phyloP scores from a whole-genome alignment of 1,140 invertebrate species.

The Aphelenchoides besseyi region DNA sequence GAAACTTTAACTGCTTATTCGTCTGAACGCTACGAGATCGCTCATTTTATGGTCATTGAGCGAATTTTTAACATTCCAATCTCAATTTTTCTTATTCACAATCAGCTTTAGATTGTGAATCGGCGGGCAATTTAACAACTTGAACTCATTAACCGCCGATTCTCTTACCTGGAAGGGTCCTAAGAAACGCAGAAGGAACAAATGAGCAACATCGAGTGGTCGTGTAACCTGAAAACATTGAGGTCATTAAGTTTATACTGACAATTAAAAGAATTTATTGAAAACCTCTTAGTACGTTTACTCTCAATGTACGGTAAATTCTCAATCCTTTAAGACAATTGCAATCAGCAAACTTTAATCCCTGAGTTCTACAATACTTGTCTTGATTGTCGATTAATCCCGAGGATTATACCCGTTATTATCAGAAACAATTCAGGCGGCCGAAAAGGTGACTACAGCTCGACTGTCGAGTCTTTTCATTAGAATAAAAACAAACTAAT shows the following conservation, averaged over 20 bases:
- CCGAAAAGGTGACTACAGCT: no score
- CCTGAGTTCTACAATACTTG: no score
- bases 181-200: constrained; percentile 5
- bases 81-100: not conserved
- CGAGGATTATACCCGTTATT: no score
- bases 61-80: not conserved
- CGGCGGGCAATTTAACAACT: not conserved
- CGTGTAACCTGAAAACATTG: not conserved
- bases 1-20: not conserved
- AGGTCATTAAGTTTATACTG: not conserved
- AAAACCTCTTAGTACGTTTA: not conserved
- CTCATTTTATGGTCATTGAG: not conserved
- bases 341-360: not conserved
- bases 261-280: not conserved
- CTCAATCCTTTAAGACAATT: not conserved
- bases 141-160: not conserved
- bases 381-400: no score
- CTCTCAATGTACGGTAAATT: not conserved
- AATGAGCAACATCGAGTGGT: constrained; percentile 8
- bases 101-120: no score
- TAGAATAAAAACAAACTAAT: no score
- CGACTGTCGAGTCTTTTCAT: no score
- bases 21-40: not conserved
- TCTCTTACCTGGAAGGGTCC: constrained; percentile 12
- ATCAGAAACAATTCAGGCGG: no score